Percentiles rank a stretch among this genome's conserved stretches.
Evolutionary conservation across 1,140 invertebrate species (phyloP).

Genomic region (Drosophila athabasca): DNA sequence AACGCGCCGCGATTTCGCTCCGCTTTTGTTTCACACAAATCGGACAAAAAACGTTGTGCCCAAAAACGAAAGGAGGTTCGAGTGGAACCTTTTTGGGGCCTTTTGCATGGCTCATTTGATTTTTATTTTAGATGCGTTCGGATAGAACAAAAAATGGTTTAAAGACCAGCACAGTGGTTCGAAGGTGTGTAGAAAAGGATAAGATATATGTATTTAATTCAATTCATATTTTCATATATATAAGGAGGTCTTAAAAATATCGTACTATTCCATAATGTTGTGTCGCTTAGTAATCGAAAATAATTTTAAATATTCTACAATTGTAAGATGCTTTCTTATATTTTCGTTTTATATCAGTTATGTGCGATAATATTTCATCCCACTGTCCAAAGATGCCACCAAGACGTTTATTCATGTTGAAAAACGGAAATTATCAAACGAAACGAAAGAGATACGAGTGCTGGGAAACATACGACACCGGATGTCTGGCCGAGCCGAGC

Average conservation of each 20-base stretch:
- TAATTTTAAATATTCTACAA: too few species aligned
- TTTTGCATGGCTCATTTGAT: conserved; percentile 81
- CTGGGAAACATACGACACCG: conserved; percentile 74
- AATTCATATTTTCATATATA: too few species aligned
- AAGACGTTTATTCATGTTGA: conserved; percentile 62
- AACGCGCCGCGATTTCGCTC: conserved; percentile 55
- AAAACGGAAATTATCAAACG: conserved; percentile 81
- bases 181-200: too few species aligned
- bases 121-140: conserved; percentile 69
- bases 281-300: too few species aligned
- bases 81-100: conserved; percentile 68
- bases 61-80: conserved; percentile 26
- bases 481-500: conserved; percentile 60
- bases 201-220: too few species aligned
- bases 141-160: conserved; percentile 57
- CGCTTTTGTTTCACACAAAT: conserved; percentile 70
- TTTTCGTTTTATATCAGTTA: too few species aligned
- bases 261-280: too few species aligned
- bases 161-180: conserved; percentile 41
- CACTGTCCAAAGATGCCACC: conserved; percentile 22
- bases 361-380: too few species aligned
- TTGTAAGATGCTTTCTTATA: too few species aligned
- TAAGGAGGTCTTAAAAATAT: too few species aligned
- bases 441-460: conserved; percentile 71
- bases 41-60: conserved; percentile 16